Conservation (phyloP, 2,113 vertebrate species). For the Eurypyga helias region DNA sequence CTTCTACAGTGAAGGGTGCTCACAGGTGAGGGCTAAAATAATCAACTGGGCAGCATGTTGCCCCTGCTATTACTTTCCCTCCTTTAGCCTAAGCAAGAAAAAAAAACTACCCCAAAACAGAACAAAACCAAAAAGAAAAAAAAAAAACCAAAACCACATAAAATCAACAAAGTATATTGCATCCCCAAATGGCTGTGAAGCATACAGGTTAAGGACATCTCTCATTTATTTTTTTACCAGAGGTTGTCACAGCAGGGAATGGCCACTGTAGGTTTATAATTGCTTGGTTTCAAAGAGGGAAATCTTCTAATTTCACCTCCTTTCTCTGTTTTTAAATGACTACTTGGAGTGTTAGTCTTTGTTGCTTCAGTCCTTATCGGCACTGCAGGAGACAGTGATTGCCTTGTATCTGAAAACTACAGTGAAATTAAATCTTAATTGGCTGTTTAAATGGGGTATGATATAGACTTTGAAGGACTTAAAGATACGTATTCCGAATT, state of each 20-base stretch:
- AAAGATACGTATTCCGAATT: neutral
- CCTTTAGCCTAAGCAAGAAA: neutral
- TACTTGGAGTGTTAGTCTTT: conserved; percentile 33
- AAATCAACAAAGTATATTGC: neutral
- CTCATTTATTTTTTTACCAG: neutral
- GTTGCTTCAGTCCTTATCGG: conserved; percentile 50
- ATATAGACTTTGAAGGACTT: conserved; percentile 54
- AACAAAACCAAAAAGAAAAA: neutral
- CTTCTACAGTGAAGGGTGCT: conserved; percentile 9
- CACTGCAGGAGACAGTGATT: conserved; percentile 52
- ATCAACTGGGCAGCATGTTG: neutral
- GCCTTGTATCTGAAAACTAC: conserved; percentile 40
- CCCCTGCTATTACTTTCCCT: neutral
- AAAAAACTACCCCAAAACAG: neutral
- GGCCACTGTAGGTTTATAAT: conserved; percentile 17
- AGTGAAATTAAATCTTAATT: conserved; percentile 69
- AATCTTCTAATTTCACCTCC: conserved; percentile 16
- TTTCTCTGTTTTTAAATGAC: conserved; percentile 50
- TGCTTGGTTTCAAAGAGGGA: neutral
- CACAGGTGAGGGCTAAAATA: conserved; percentile 29
- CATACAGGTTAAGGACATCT: neutral
- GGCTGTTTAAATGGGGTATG: conserved; percentile 28
- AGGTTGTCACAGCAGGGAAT: conserved; percentile 16
- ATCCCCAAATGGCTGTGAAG: neutral
- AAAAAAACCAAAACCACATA: rapidly evolving